Base-by-base conservation (phyloP, 1,140 invertebrate genomes). In the Macrotrachela quadricornifera region DNA sequence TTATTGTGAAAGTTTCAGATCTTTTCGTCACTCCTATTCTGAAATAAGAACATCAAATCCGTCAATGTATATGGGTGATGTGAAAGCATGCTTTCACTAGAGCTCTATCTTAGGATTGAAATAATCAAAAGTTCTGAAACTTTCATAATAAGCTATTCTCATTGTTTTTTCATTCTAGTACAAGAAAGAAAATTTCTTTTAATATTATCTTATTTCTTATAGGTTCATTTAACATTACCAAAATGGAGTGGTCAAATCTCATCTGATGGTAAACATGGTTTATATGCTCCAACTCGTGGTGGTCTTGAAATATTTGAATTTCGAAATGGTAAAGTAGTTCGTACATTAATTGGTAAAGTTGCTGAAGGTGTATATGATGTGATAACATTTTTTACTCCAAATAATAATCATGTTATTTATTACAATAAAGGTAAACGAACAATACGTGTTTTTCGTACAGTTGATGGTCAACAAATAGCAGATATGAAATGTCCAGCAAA, bases 351-450 rank as follows among this genome's bases (percentile, higher is more conserved):
- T 56, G 82, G 83, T 13, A 64, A 68, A 51, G 69, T 92, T 0
- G 87, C 88, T 10, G 90, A 97, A 70, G 91, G 91, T 3, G 88
- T 96, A 0, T 95, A 95, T 65, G 85, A 82, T 13, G 85, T 95
- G 18, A 83, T 87, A 57, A 85, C 84, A 46, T 79, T 83, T 70
- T 96, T 97, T 64, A 92, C 86, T 41, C 80, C 80, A 57, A 88
- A 81, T 11, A 85, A 94, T 61, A 80, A 88, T 59, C 92, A 96
- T 61, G 87, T 95, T 8, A 74, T 94, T 4, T 97, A 96, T 66
- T 95, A 95, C 61, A 86, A 94, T 63, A 87, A 84, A 59, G 85
- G 85, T 10, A 78, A 82, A 57, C 85, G 90, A 71, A 94, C 87
- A 10, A 75, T 94, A 46, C 74, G 85, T 54, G 80, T 91, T 10